Conservation (phyloP, 2,888 invertebrate species). For the Neoaliturus tenellus region DNA sequence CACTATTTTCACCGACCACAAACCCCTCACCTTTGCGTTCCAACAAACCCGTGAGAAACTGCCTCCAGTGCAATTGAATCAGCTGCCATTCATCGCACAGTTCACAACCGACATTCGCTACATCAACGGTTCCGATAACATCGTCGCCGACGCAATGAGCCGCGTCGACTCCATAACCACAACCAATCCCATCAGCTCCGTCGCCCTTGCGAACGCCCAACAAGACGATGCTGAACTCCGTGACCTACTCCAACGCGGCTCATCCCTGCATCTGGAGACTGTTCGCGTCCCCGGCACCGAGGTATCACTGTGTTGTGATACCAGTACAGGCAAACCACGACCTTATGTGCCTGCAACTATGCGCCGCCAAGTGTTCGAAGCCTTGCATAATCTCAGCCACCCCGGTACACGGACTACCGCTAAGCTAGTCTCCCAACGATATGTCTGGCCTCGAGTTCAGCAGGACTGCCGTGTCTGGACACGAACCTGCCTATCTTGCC, state of each 20-base stretch:
- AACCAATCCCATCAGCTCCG: no score
- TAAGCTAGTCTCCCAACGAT: neutral
- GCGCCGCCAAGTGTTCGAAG: neutral
- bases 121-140: neutral
- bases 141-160: neutral
- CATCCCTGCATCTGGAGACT: neutral
- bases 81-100: neutral
- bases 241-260: no score
- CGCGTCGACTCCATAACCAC: no score
- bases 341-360: neutral
- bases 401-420: neutral
- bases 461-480: neutral
- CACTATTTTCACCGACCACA: neutral
- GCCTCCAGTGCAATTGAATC: neutral
- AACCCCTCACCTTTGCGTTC: neutral
- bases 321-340: neutral
- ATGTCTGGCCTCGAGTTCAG: neutral
- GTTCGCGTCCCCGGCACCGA: neutral
- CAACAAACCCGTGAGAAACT: conserved; percentile 20
- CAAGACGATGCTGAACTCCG: no score
- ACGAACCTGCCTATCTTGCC: neutral
- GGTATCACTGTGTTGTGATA: neutral
- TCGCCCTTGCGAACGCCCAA: no score
- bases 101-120: neutral
- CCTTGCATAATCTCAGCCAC: neutral